Conservation (phyloP, 2,888 invertebrate species). For the Rhodophaea formosa region DNA sequence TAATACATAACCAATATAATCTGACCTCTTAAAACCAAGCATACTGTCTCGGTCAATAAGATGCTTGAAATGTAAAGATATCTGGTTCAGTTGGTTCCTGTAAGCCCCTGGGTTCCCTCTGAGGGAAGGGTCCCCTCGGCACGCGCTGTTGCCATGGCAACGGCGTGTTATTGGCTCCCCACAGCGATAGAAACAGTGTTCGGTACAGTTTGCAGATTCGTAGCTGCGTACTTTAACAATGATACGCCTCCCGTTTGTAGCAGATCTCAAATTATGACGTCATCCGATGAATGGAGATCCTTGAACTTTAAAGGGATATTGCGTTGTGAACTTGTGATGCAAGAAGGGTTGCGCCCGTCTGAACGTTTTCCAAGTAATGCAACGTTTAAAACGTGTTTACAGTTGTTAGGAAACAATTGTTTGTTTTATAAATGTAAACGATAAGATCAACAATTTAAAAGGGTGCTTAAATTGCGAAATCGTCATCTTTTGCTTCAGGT, state of each 20-base stretch:
- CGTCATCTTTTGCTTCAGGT: too few relatives aligned
- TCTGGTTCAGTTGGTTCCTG: slow-evolving; percentile 61
- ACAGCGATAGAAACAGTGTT: slow-evolving; percentile 53
- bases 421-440: background rate
- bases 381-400: slow-evolving; percentile 2
- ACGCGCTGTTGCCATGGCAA: slow-evolving; percentile 64
- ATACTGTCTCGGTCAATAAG: slow-evolving; percentile 19
- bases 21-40: slow-evolving; percentile 34
- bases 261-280: slow-evolving; percentile 26
- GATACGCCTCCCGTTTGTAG: slow-evolving; percentile 28
- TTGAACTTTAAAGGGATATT: slow-evolving; percentile 17
- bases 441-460: background rate
- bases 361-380: background rate
- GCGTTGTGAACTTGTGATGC: too few relatives aligned
- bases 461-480: too few relatives aligned
- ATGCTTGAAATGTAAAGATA: slow-evolving; percentile 46
- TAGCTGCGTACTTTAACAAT: slow-evolving; percentile 37
- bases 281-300: slow-evolving; percentile 20
- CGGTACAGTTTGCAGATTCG: slow-evolving; percentile 35
- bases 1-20: slow-evolving; percentile 41
- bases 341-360: background rate
- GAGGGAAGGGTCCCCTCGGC: slow-evolving; percentile 52
- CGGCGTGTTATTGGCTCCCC: slow-evolving; percentile 75
- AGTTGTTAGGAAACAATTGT: slow-evolving; percentile 1
- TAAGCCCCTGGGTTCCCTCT: slow-evolving; percentile 54